Evolutionary conservation across 2,888 invertebrate species (phyloP), one percentile per base, ranked within the genome.

Genomic region (Mallateleia sp.): DNA sequence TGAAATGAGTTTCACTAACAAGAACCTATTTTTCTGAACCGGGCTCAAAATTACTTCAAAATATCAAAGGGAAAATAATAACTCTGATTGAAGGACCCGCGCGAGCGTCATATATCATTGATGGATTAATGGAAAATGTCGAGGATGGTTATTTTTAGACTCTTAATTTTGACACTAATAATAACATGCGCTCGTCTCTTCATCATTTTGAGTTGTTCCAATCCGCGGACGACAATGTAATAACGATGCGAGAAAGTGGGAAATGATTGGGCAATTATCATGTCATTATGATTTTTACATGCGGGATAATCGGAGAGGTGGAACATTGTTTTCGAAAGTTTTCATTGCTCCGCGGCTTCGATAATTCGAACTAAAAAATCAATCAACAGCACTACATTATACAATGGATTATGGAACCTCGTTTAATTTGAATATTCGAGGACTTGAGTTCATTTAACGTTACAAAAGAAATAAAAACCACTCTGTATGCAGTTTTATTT

Each of bases 401-500:
- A 79, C 74, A 62, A 28, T 28, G 28, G 28, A 28, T 28, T 28
- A 67, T 38, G 24, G 25, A 42, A 28, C 34, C 54, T 79, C 52
- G 75, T 79, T 85, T 80, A 62, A 85, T 85, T 85, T 80, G 64
- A 80, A 85, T 85, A 85, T 80, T 75, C 66, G 67, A 79, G 66
- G 15, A 79, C 67, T 75, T 64, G 74, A 64, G 77, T 71, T 71
- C 71, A 72, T 78, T 77, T 79, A 66, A 62, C 50, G 54, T 52
- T 42, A 62, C 78, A 71, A 85, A 75, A 85, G 58, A 32, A 81
- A 71, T 77, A 66, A 77, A 85, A 77, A 69, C 69, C 72, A 75
- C 62, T 85, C 54, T 50, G 38, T 34, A 77, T 85, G 71, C 72
- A 78, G 75, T 69, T 81, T 78, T 71, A 71, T 85, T 85, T 85